Evolutionary conservation across 2,113 vertebrate genomes (phyloP), one percentile per base, ranked within the genome.

Genomic region (Passer montanus): DNA sequence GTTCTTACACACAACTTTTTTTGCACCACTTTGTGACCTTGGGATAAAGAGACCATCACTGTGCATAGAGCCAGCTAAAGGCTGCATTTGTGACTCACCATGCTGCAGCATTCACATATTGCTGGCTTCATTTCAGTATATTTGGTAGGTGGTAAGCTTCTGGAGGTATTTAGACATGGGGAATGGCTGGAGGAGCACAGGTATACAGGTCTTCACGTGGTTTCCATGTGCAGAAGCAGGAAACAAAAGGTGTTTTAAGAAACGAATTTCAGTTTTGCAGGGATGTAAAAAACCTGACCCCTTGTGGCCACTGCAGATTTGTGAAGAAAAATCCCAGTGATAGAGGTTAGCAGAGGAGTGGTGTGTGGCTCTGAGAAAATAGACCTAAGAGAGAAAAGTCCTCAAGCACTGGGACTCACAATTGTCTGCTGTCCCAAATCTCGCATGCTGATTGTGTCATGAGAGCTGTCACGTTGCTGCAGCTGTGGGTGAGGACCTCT

Each of bases 361-460:
- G 3, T 37, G 1, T 50, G 11, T 55, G 28, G 44, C 81, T 84
- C 37, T 72, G 52, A 72, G 41, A 47, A 91, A 64, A 47, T 0
- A 67, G 9, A 52, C 16, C 4, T 68, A 39, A 81, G 35, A 82
- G 20, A 43, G 10, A 87, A 22, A 11, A 44, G 9, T 62, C 20
- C 53, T 49, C 18, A 50, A 35, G 55, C 52, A 63, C 2, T 67
- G 23, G 31, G 1, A 43, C 6, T 84, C 8, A 1, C 7, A 53
- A 8, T 13, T 74, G 3, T 67, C 17, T 91, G 16, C 26, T 75
- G 43, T 63, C 23, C 15, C 9, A 39, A 6, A 14, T 50, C 30
- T 46, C 0, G 0, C 6, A 4, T 10, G 11, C 46, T 31, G 28
- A 4, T 18, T 47, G 10, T 28, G 17, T 46, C 0, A 0, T 59